Percentiles rank a stretch among this genome's conserved stretches.
These are phyloP conservation scores for Rhopalosiphum nymphaeae DNA, from an alignment of 2,888 invertebrate genomes.

Conservation along the genomic window DNA sequence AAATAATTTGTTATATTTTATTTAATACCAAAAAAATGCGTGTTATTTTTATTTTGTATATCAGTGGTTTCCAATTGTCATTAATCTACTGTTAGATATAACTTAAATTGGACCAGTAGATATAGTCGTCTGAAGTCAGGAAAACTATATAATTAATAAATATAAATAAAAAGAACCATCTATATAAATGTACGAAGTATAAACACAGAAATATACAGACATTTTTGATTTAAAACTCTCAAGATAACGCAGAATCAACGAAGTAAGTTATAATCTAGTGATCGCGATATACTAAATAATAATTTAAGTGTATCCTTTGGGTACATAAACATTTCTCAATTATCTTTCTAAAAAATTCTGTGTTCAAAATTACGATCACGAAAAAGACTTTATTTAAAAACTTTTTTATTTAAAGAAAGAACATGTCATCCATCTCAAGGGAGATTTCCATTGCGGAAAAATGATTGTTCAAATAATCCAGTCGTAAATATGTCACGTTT, in stretches of 20 bases:
- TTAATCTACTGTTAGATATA: neutral
- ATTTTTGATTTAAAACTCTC: constrained; percentile 1
- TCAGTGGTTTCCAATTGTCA: neutral
- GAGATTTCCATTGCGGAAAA: neutral
- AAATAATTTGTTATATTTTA: neutral
- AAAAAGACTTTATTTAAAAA: constrained; percentile 18
- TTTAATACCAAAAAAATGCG: neutral
- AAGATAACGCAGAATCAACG: neutral
- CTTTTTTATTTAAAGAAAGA: constrained; percentile 9
- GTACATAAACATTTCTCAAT: constrained; percentile 3
- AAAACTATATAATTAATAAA: neutral
- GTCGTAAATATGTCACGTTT: neutral
- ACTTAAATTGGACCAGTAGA: neutral
- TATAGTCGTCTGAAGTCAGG: too few relatives aligned
- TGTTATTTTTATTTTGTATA: neutral
- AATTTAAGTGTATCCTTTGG: neutral
- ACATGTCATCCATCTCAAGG: constrained; percentile 21
- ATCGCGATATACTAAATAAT: neutral
- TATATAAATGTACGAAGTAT: neutral
- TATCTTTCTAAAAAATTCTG: neutral
- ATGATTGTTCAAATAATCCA: constrained; percentile 8
- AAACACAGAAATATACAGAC: neutral
- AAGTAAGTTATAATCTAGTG: neutral
- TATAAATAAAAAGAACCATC: neutral
- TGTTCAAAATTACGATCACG: neutral